Percentiles rank a stretch among this genome's conserved stretches.
phyloP scores from a whole-genome alignment of 1,140 invertebrate species.

The Leptinotarsa undecemlineata region DNA sequence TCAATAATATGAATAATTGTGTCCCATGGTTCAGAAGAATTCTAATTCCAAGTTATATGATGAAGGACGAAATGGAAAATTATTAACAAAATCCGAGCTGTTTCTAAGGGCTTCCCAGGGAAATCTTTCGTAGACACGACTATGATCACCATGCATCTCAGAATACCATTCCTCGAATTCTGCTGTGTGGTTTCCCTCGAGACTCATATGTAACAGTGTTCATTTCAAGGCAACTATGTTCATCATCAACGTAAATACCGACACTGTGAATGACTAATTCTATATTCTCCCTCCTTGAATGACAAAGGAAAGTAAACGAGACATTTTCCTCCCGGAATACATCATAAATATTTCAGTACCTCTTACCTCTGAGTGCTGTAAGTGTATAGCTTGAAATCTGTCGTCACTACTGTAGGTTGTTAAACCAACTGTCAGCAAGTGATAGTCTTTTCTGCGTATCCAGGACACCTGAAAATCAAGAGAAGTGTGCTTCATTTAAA shows the following conservation, averaged over 20 bases:
- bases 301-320: not conserved
- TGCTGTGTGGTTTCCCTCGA: not conserved
- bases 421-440: conserved; percentile 79
- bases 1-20: not conserved
- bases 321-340: not conserved
- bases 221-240: not conserved
- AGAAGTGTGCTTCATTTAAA: not conserved
- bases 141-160: too few relatives aligned
- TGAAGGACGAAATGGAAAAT: too few relatives aligned
- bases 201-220: not conserved
- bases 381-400: conserved; percentile 81
- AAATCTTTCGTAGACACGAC: not conserved
- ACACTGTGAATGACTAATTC: conserved; percentile 1
- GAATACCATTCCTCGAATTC: not conserved
- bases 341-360: conserved; percentile 15
- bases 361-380: conserved; percentile 79
- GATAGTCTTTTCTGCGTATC: conserved; percentile 80
- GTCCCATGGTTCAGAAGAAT: not conserved
- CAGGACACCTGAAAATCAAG: conserved; percentile 71
- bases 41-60: too few relatives aligned
- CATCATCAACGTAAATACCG: not conserved
- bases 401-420: conserved; percentile 85
- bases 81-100: too few relatives aligned
- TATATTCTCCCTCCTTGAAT: not conserved
- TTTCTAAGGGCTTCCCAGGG: too few relatives aligned